phyloP scores from a whole-genome alignment of 1,140 invertebrate genomes.

The Dermatophagoides farinae region DNA sequence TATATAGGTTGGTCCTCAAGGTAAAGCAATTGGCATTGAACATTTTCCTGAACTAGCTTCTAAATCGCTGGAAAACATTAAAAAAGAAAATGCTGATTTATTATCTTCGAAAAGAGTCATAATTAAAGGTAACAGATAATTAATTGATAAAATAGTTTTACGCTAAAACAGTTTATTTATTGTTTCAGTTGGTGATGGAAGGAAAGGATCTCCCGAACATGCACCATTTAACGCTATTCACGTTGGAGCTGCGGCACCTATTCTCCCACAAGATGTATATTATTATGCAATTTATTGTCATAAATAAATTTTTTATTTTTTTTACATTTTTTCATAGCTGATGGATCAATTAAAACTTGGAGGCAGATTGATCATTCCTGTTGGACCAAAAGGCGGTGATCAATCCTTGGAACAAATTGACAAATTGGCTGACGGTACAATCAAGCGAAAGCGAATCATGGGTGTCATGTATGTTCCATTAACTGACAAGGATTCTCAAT shows the following conservation, averaged over 20 bases:
- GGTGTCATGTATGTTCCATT: constrained; percentile 91
- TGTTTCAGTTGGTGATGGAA: constrained; percentile 51
- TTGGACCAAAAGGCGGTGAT: constrained; percentile 56
- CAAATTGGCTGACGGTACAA: constrained; percentile 54
- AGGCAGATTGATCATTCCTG: constrained; percentile 72
- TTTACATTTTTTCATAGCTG: constrained; percentile 29
- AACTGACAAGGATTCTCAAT: constrained; percentile 61
- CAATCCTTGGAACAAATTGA: constrained; percentile 72
- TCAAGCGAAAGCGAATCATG: constrained; percentile 61
- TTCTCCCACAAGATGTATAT: constrained; percentile 13
- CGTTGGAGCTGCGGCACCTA: constrained; percentile 34
- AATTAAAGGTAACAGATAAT: constrained; percentile 39
- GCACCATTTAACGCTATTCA: constrained; percentile 79
- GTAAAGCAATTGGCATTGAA: constrained; percentile 67
- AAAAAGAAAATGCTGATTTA: constrained; percentile 45
- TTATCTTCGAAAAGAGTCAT: constrained; percentile 41
- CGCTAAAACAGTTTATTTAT: not conserved
- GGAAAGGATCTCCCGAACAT: constrained; percentile 44
- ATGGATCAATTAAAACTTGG: constrained; percentile 52
- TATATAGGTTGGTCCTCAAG: constrained; percentile 40
- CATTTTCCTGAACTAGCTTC: constrained; percentile 68
- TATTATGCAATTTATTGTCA: not conserved
- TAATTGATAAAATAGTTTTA: not conserved
- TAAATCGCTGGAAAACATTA: constrained; percentile 51
- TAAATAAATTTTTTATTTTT: constrained; percentile 5